Base-by-base conservation (phyloP, 1,140 invertebrate species). In the Theocolax elegans region DNA sequence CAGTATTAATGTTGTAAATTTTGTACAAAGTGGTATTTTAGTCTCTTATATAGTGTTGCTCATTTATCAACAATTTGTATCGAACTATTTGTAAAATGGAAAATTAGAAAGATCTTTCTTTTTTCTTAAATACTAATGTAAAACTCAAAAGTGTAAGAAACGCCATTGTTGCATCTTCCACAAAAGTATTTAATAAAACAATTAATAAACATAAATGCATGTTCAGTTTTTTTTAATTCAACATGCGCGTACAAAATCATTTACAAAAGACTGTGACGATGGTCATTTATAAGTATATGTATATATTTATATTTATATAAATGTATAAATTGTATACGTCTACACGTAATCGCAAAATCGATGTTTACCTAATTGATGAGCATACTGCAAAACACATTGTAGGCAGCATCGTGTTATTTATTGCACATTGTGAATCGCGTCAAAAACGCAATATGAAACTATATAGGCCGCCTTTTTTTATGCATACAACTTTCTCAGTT, bases 401-500 rank as follows among this genome's bases (percentile, higher is more conserved):
- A 25, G 19, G n/a, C n/a, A n/a, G n/a, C n/a, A n/a, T n/a, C n/a
- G n/a, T n/a, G n/a, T 35, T 35, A 35, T 35, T 54, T 31, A 29
- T 29, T 7, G 27, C 19, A 54, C n/a, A n/a, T n/a, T n/a, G n/a
- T n/a, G n/a, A n/a, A n/a, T n/a, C n/a, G n/a, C n/a, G n/a, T n/a
- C n/a, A n/a, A n/a, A n/a, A n/a, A n/a, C n/a, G n/a, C n/a, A n/a
- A n/a, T n/a, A n/a, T n/a, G n/a, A n/a, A n/a, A n/a, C n/a, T n/a
- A n/a, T n/a, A n/a, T n/a, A n/a, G n/a, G n/a, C n/a, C n/a, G n/a
- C n/a, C n/a, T n/a, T n/a, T n/a, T n/a, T n/a, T n/a, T n/a, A n/a
- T 56, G 29, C 62, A 69, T 62, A 62, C 35, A 62, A 53, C 10
- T 42, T 44, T 51, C 15, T 48, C 21, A 67, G 48, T 29, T 17